Percentiles rank a stretch among this genome's conserved stretches.
Conservation (phyloP, 2,113 vertebrate genomes). For the Acanthisitta chloris region DNA sequence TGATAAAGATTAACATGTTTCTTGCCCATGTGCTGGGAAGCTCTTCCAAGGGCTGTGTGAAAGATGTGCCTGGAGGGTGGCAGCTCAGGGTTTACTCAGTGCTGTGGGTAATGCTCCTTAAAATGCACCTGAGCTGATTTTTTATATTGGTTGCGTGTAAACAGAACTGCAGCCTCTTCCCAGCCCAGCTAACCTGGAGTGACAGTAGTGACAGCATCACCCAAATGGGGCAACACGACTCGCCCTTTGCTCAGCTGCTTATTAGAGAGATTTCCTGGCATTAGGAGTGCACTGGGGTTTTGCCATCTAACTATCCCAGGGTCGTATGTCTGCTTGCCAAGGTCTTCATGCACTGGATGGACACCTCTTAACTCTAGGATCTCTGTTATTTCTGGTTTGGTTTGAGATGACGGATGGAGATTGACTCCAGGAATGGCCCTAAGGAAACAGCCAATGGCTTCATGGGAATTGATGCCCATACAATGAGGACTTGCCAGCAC, state of each 20-base stretch:
- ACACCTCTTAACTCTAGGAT: neutral
- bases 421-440: neutral
- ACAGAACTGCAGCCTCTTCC: neutral
- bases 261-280: slow-evolving; percentile 14
- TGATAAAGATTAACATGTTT: slow-evolving; percentile 48
- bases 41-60: slow-evolving; percentile 32
- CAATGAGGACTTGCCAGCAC: neutral
- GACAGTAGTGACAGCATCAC: slow-evolving; percentile 47
- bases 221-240: neutral
- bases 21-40: slow-evolving; percentile 19
- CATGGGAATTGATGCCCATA: neutral
- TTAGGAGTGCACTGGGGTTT: neutral
- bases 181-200: slow-evolving; percentile 5
- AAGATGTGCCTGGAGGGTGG: slow-evolving; percentile 34
- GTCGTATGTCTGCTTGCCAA: neutral
- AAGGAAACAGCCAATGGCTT: neutral
- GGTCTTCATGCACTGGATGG: slow-evolving; percentile 6
- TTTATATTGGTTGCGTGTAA: slow-evolving; percentile 28
- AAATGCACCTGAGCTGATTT: slow-evolving; percentile 36
- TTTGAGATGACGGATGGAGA: neutral
- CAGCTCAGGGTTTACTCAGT: neutral
- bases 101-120: neutral
- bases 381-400: neutral
- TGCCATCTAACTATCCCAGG: neutral
- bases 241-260: slow-evolving; percentile 16